phyloP scores from a whole-genome alignment of 2,797 vertebrate species.

The Melanotaenia parkinsoni region DNA sequence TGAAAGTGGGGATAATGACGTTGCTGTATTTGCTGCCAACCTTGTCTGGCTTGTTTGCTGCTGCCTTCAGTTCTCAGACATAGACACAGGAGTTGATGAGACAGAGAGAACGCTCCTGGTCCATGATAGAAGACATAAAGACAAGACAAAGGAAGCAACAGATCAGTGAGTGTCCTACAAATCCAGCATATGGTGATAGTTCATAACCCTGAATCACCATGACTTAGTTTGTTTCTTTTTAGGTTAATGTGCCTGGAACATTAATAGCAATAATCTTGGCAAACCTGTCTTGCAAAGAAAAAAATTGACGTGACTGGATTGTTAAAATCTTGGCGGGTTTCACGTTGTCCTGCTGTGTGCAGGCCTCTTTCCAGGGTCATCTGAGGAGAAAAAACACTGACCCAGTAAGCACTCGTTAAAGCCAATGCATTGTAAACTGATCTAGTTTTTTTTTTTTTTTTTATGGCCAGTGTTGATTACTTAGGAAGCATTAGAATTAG shows the following conservation, averaged over 20 bases:
- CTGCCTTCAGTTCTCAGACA: slow-evolving; percentile 10
- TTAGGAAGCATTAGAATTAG: too few species aligned
- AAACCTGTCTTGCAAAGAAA: neutral
- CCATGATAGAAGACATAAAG: slow-evolving; percentile 37
- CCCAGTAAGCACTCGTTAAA: slow-evolving; percentile 40
- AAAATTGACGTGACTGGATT: slow-evolving; percentile 5
- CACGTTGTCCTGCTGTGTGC: slow-evolving; percentile 24
- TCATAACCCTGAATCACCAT: neutral
- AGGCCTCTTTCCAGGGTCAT: slow-evolving; percentile 25
- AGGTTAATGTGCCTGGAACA: slow-evolving; percentile 14
- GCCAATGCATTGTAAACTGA: neutral
- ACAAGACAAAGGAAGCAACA: slow-evolving; percentile 10
- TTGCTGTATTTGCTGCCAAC: slow-evolving; percentile 49
- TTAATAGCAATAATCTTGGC: slow-evolving; percentile 16
- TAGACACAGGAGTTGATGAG: neutral
- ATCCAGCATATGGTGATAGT: neutral
- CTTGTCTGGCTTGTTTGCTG: slow-evolving; percentile 39
- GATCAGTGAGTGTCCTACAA: slow-evolving; percentile 1
- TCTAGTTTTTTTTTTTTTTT: neutral
- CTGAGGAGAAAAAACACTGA: slow-evolving; percentile 27
- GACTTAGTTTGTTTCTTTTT: slow-evolving; percentile 5
- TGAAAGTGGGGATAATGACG: slow-evolving; percentile 36
- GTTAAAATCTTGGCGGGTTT: slow-evolving; percentile 35
- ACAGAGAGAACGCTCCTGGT: neutral
- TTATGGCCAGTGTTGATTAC: neutral